Base-by-base conservation (phyloP, 2,113 vertebrate genomes). In the Leucosticte australis region DNA sequence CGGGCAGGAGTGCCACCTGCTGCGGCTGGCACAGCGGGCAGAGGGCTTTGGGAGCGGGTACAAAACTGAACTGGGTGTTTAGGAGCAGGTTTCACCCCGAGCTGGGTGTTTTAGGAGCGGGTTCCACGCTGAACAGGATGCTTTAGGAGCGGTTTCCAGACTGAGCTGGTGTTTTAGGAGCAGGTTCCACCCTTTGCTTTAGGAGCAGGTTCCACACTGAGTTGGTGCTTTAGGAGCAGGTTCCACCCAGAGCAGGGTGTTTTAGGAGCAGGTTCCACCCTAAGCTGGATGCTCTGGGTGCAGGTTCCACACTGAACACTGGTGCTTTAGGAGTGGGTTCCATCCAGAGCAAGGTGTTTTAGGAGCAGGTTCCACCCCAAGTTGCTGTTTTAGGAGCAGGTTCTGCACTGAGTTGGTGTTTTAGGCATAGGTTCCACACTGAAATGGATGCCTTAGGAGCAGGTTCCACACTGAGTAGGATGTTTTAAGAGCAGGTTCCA, bases 221-320 rank as follows among this genome's bases (percentile, higher is more conserved):
- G 11, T 18, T 20, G 49, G 2, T 2, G 24, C 3, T 53, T 26
- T 10, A 5, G 56, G 57, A 3, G 5, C 10, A 9, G 44, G 3
- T 39, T 62, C 26, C 55, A 56, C 14, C 8, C 24, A 1, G 6
- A 49, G 14, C 24, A 15, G 4, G 49, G 2, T 39, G 28, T 1
- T n/a, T 21, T 42, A 5, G 59, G n/a, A 22, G 30, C 26, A 39
- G 21, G 11, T 24, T 6, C 13, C 35, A 39, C 12, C 3, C 1
- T 0, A 3, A 39, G 5, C 16, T 7, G 20, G 22, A n/a, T 0
- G 14, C n/a, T 2, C 16, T 13, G 2, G 44, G 56, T 1, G 7
- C 16, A 11, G 44, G 7, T 41, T 24, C 23, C 22, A 49, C 47
- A 7, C 23, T 12, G 47, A 42, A 15, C 26, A 41, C 11, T 13